Conservation (phyloP, 2,113 vertebrate species). For the Actinemys pallida region DNA sequence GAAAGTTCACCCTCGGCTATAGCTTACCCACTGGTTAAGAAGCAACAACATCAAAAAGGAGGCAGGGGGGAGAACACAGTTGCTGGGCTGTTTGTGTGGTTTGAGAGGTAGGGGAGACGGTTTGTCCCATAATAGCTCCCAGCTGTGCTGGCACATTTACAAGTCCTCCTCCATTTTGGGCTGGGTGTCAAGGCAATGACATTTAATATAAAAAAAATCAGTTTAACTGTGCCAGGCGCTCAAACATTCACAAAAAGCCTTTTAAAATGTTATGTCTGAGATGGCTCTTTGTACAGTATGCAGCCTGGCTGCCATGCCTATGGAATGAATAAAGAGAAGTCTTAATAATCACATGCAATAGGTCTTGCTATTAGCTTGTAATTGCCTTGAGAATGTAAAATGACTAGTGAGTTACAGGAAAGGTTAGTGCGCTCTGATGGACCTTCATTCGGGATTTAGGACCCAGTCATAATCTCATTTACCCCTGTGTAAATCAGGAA, state of each 20-base stretch:
- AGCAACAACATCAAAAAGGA: background rate
- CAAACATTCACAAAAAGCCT: background rate
- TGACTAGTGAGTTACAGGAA: background rate
- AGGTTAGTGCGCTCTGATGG: background rate
- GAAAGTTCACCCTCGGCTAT: background rate
- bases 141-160: conserved; percentile 66
- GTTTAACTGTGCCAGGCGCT: background rate
- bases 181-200: conserved; percentile 50
- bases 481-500: background rate
- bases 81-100: background rate
- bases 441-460: rapidly evolving
- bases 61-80: background rate
- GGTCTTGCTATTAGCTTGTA: background rate
- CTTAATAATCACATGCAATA: background rate
- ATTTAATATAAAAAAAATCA: background rate
- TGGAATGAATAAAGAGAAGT: background rate
- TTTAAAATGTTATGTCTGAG: background rate
- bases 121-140: conserved; percentile 46
- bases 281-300: background rate
- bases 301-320: background rate
- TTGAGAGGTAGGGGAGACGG: background rate
- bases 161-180: conserved; percentile 20
- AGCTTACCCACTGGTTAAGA: background rate
- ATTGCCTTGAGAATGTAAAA: background rate
- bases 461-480: background rate